Conservation (phyloP, 2,797 vertebrate genomes). For the Galaxias olidus region DNA sequence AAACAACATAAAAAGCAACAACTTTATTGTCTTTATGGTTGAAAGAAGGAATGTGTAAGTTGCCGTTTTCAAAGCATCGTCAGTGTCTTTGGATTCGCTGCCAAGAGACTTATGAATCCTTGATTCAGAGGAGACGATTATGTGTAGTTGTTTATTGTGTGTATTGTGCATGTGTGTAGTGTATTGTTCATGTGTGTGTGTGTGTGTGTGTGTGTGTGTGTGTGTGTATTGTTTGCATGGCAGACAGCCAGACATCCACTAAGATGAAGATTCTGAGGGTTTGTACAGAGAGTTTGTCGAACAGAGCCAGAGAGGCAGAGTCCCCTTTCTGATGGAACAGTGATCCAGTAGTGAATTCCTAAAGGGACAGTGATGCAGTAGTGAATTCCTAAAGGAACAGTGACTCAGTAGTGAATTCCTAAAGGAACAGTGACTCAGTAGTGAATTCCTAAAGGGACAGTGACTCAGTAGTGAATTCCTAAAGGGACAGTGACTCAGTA, state of each 20-base stretch:
- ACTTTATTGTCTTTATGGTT: constrained; percentile 56
- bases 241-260: too few relatives aligned
- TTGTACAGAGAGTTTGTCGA: too few relatives aligned
- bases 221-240: background rate
- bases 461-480: background rate
- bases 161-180: background rate
- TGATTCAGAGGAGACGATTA: background rate
- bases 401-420: background rate
- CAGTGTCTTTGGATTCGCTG: constrained; percentile 28
- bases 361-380: background rate
- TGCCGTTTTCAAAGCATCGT: constrained; percentile 51
- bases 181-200: constrained; percentile 13
- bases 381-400: background rate
- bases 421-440: background rate
- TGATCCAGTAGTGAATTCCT: background rate
- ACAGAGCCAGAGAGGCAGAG: constrained; percentile 15
- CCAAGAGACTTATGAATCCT: too few relatives aligned
- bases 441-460: background rate
- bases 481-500: background rate
- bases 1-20: background rate
- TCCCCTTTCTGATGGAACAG: background rate
- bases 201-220: background rate
- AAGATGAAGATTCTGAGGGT: too few relatives aligned
- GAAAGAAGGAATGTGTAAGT: constrained; percentile 54
- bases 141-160: background rate